These are phyloP conservation scores for Thymallus thymallus DNA, from an alignment of 2,113 vertebrate species.

Conservation along the genomic window DNA sequence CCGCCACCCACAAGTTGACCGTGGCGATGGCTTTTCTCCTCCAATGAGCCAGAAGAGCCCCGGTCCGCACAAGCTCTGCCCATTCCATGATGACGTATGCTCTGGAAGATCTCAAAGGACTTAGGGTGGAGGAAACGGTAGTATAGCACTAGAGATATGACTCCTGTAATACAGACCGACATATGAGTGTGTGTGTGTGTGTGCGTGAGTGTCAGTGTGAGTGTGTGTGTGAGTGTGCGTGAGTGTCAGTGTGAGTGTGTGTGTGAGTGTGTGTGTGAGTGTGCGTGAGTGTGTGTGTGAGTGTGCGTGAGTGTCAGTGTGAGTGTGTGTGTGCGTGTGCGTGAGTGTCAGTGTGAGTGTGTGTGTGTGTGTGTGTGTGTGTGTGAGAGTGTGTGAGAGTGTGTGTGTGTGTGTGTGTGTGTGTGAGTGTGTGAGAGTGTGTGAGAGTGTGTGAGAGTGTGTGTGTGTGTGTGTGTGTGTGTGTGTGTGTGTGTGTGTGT, in stretches of 20 bases:
- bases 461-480: neutral
- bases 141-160: slow-evolving; percentile 64
- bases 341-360: neutral
- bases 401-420: neutral
- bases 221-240: neutral
- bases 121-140: slow-evolving; percentile 85
- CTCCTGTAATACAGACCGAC: slow-evolving; percentile 21
- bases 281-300: neutral
- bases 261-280: neutral
- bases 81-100: slow-evolving; percentile 60
- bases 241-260: neutral
- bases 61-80: slow-evolving; percentile 38
- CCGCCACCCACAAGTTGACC: slow-evolving; percentile 45
- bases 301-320: no score
- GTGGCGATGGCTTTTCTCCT: slow-evolving; percentile 58
- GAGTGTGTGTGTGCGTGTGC: neutral
- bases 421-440: neutral
- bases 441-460: no score
- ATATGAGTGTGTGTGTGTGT: neutral
- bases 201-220: no score
- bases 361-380: neutral
- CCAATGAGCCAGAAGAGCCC: slow-evolving; percentile 41
- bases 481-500: neutral
- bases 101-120: slow-evolving; percentile 79
- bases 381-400: neutral